Evolutionary conservation across 2,113 vertebrate genomes (phyloP).

Genomic region (Gallinago jamesoni): DNA sequence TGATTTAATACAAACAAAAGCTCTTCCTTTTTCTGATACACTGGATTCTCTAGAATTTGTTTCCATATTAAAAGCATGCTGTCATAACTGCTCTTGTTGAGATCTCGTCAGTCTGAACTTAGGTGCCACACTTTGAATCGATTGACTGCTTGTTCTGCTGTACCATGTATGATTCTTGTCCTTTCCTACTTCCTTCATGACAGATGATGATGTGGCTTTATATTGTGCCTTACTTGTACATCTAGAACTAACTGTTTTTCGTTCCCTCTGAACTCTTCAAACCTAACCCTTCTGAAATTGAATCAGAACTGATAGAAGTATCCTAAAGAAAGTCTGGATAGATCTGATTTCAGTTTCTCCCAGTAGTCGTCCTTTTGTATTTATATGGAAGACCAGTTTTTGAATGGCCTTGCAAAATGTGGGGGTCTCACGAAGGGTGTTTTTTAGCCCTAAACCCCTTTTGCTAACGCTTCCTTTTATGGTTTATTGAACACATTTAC

Average conservation of each 20-base stretch:
- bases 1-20: constrained; percentile 60
- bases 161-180: constrained; percentile 81
- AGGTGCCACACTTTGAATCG: constrained; percentile 78
- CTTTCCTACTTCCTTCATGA: constrained; percentile 74
- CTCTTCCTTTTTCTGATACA: constrained; percentile 80
- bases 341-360: constrained; percentile 67
- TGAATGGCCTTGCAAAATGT: constrained; percentile 75
- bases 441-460: constrained; percentile 59
- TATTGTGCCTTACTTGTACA: constrained; percentile 89
- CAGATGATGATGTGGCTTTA: constrained; percentile 84
- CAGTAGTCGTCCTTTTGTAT: constrained; percentile 70
- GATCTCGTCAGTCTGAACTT: constrained; percentile 73
- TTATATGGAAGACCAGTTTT: constrained; percentile 74
- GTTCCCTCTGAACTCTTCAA: constrained; percentile 67
- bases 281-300: constrained; percentile 70
- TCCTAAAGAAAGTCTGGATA: constrained; percentile 70
- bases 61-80: constrained; percentile 79
- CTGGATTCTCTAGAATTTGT: constrained; percentile 81
- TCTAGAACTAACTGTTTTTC: constrained; percentile 71
- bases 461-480: constrained; percentile 63
- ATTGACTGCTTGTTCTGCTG: constrained; percentile 75
- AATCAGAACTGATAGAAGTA: constrained; percentile 67
- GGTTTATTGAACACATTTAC: constrained; percentile 69
- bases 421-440: constrained; percentile 61
- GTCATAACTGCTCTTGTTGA: constrained; percentile 74